Conservation (phyloP, 64 coral and sea anemone genomes). For the Stichodactyla mertensii region DNA sequence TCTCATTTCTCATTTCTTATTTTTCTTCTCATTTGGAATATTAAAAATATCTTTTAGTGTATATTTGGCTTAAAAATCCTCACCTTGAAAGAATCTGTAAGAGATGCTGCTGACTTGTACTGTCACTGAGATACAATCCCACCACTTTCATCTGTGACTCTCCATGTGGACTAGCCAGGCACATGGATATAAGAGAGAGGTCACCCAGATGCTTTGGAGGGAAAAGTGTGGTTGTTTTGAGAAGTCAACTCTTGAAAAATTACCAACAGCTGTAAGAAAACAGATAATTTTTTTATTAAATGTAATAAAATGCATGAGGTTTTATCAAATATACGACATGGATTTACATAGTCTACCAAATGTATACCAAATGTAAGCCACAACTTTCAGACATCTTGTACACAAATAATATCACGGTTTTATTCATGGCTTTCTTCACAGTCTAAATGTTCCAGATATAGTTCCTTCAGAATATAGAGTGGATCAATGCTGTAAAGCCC, state of each 20-base stretch:
- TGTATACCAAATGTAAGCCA: no score
- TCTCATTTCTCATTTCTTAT: no score
- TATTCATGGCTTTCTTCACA: background rate
- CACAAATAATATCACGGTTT: no score
- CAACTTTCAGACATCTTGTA: no score
- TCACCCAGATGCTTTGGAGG: background rate
- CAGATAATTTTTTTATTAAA: no score
- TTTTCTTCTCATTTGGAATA: no score
- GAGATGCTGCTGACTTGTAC: slow-evolving; percentile 15
- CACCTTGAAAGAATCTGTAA: background rate
- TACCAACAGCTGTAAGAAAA: background rate
- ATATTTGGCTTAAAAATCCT: no score
- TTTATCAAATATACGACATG: no score
- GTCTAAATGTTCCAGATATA: slow-evolving; percentile 9
- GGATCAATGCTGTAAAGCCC: background rate
- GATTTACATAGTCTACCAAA: no score
- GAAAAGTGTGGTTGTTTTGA: slow-evolving; percentile 17
- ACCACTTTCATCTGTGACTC: slow-evolving; percentile 14
- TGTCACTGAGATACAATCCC: background rate
- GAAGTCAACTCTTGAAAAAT: background rate
- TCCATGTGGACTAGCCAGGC: slow-evolving; percentile 1
- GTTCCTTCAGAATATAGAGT: background rate
- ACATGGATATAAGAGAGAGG: background rate
- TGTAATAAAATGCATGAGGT: no score
- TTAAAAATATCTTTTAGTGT: no score